Base-by-base conservation (phyloP, 2,113 vertebrate species). In the Cheirogaleus medius region DNA sequence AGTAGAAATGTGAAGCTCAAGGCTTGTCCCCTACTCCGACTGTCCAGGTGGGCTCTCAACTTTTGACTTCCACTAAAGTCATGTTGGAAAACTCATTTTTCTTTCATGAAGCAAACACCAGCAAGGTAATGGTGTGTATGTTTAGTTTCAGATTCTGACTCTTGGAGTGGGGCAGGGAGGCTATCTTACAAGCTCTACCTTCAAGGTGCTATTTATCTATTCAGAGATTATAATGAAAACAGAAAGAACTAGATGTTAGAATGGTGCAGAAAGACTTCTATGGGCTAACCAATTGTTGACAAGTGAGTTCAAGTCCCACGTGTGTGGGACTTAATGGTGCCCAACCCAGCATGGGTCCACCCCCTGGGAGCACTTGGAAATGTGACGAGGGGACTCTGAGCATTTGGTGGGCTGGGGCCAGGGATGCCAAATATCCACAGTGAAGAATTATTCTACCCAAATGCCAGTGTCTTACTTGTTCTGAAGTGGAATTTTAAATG, bases 401-500 rank as follows among this genome's bases (percentile, higher is more conserved):
- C 12, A 10, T 39, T 27, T 44, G 12, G 39, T 32, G 49, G 42
- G 23, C 37, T 34, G 66, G 77, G 42, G 34, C 18, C 37, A 76
- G 42, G 25, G 42, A 32, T 8, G 23, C 47, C n/a, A 39, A 14
- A 47, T n/a, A 32, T 21, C 21, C 25, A 8, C 29, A 49, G 4
- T 25, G 27, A 58, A 11, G 25, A 14, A 17, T 52, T 52, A 15
- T 52, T 56, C 27, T 68, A 37, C 54, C 34, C 82, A 58, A 83
- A 66, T 58, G 69, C 25, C 32, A 74, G 25, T 32, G 10, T 5
- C 63, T 60, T 37, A 20, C 49, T 83, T 37, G 47, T 74, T 92
- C 68, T 89, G 68, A 88, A 78, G 87, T 66, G 11, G 58, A 25
- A 21, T 95, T 91, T 91, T 76, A 83, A 88, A 76, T 34, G 20